Evolutionary conservation across 2,888 invertebrate species (phyloP).

Genomic region (Bugula neritina): DNA sequence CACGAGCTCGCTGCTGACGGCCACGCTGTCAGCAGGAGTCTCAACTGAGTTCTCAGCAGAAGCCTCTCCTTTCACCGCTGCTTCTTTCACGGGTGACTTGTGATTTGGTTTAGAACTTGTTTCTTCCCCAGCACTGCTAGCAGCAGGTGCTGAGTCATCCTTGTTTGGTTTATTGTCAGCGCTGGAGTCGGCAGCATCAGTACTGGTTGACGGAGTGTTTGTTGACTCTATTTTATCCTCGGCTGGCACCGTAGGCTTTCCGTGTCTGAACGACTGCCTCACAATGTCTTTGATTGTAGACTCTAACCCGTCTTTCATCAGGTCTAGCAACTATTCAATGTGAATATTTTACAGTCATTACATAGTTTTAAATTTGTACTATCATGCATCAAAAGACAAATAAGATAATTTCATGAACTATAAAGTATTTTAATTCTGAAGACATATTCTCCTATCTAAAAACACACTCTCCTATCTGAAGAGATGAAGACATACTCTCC

Average conservation of each 20-base stretch:
- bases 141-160: neutral
- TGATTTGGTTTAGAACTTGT: neutral
- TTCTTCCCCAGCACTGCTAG: neutral
- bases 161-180: neutral
- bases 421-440: no score
- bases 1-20: slow-evolving; percentile 40
- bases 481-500: no score
- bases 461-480: no score
- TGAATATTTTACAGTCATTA: no score
- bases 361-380: no score
- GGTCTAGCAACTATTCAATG: neutral
- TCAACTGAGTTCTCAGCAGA: neutral
- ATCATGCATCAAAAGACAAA: no score
- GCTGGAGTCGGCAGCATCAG: neutral
- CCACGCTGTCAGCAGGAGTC: neutral
- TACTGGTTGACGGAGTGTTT: neutral
- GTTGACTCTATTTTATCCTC: neutral
- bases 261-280: neutral
- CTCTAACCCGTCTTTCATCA: slow-evolving; percentile 2
- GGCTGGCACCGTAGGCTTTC: neutral
- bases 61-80: neutral
- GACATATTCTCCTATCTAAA: no score
- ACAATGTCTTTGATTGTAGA: neutral
- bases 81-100: neutral
- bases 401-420: no score